phyloP scores from a whole-genome alignment of 2,113 vertebrate genomes.

The Illadopsis cleaveri region DNA sequence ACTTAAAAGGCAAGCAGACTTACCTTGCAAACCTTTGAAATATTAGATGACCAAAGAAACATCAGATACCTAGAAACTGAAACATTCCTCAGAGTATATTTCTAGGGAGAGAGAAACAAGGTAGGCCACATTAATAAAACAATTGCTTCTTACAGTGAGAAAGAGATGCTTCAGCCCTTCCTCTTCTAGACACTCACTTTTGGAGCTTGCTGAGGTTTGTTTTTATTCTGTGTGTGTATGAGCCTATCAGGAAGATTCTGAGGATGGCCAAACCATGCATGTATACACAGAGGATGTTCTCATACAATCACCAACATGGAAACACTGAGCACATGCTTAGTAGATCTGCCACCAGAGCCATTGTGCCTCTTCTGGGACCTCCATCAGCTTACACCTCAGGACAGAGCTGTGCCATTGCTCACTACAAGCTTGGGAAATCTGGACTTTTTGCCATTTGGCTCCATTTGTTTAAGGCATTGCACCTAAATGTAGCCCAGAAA shows the following conservation, averaged over 20 bases:
- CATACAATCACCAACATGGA: background rate
- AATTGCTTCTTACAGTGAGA: background rate
- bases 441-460: background rate
- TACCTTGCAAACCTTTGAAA: background rate
- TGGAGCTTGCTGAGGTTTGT: background rate
- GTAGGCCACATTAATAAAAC: background rate
- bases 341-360: background rate
- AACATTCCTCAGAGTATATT: background rate
- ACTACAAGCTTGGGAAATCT: background rate
- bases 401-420: background rate
- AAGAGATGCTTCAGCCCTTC: background rate
- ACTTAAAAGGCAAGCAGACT: background rate
- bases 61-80: background rate
- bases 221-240: background rate
- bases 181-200: background rate
- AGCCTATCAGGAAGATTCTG: background rate
- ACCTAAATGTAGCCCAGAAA: background rate
- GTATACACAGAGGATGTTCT: background rate
- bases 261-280: background rate
- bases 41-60: background rate
- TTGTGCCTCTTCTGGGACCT: background rate
- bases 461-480: background rate
- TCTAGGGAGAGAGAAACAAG: background rate
- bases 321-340: background rate
- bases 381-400: rapidly evolving